Conservation (phyloP, 1,140 invertebrate species). For the Psilanteris sp. region DNA sequence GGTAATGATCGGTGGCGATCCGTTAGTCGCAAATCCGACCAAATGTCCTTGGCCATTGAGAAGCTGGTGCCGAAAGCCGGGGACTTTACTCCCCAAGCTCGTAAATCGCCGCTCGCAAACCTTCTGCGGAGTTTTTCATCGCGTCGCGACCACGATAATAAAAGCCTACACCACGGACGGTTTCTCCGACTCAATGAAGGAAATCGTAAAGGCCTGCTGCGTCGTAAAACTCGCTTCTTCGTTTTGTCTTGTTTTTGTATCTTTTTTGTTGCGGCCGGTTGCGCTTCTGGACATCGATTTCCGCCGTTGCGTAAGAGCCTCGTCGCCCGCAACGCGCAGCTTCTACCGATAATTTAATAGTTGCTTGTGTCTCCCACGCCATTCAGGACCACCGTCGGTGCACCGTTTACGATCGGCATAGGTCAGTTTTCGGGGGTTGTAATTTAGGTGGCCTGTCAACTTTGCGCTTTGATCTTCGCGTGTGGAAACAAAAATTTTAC, state of each 20-base stretch:
- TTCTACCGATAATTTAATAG: slow-evolving; percentile 50
- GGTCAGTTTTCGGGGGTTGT: too few species aligned
- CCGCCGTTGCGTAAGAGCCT: slow-evolving; percentile 61
- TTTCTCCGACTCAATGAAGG: slow-evolving; percentile 63
- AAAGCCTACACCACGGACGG: slow-evolving; percentile 54
- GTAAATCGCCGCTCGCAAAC: slow-evolving; percentile 50
- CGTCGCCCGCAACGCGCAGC: slow-evolving; percentile 29
- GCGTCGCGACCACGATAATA: slow-evolving; percentile 63
- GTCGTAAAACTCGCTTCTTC: slow-evolving; percentile 63
- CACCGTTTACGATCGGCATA: neutral
- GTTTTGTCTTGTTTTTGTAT: slow-evolving; percentile 49
- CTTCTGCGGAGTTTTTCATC: slow-evolving; percentile 51
- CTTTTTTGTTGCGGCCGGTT: slow-evolving; percentile 34
- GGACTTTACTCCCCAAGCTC: slow-evolving; percentile 33
- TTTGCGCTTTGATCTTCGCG: too few species aligned
- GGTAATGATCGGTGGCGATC: slow-evolving; percentile 33
- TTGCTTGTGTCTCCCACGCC: slow-evolving; percentile 15
- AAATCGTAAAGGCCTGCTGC: slow-evolving; percentile 64
- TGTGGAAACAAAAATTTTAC: too few species aligned
- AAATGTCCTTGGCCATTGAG: slow-evolving; percentile 42
- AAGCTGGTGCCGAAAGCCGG: slow-evolving; percentile 49
- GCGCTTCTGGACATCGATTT: slow-evolving; percentile 61
- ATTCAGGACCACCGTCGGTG: slow-evolving; percentile 44
- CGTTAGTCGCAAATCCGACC: slow-evolving; percentile 40
- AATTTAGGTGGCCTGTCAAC: too few species aligned